Conservation (phyloP, 1,140 invertebrate genomes). For the Ericerus pela region DNA sequence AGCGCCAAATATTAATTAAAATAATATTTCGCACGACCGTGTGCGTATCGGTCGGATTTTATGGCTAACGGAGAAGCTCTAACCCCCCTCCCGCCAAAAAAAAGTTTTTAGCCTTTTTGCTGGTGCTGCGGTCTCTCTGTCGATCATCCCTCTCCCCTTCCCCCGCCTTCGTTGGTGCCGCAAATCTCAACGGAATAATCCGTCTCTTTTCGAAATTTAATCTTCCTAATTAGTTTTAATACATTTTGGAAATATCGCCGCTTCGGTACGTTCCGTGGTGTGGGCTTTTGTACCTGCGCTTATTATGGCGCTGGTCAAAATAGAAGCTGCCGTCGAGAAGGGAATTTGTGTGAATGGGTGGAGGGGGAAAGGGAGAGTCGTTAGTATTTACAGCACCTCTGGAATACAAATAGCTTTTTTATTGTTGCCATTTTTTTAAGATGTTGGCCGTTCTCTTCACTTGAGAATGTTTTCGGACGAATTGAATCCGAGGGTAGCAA, state of each 20-base stretch:
- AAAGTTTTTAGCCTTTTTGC: too few relatives aligned
- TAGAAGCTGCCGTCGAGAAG: background rate
- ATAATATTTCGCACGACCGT: background rate
- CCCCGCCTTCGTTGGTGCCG: background rate
- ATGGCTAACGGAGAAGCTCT: too few relatives aligned
- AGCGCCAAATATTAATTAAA: constrained; percentile 5
- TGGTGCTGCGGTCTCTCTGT: background rate
- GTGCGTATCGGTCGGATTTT: background rate
- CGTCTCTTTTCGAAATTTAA: constrained; percentile 7
- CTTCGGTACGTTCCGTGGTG: background rate
- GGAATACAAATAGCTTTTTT: too few relatives aligned
- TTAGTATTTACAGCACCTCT: too few relatives aligned
- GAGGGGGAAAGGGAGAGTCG: background rate
- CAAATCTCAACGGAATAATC: constrained; percentile 3
- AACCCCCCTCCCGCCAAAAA: too few relatives aligned
- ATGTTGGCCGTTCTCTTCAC: too few relatives aligned
- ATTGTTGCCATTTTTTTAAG: too few relatives aligned
- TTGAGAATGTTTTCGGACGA: too few relatives aligned
- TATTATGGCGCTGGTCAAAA: background rate
- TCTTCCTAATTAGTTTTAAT: constrained; percentile 8
- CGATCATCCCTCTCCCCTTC: background rate
- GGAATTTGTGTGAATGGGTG: background rate
- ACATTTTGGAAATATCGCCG: background rate
- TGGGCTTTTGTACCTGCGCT: background rate
- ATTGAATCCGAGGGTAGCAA: too few relatives aligned